Percentiles rank a stretch among this genome's conserved stretches.
These are phyloP conservation scores for Mus musculus DNA, from an alignment of 2,113 vertebrate genomes.

Conservation along the genomic window GRCm39 chr5:83214001-83214500, in stretches of 20 bases:
- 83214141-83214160: background rate
- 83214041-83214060: background rate
- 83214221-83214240: background rate
- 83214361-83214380: background rate
- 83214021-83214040: background rate
- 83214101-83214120: background rate
- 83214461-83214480: background rate
- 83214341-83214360: background rate
- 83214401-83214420: background rate
- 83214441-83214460: background rate
- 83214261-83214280: background rate
- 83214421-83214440: background rate
- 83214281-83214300: background rate
- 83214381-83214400: background rate
- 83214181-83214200: background rate
- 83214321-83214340: background rate
- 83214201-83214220: too few relatives aligned
- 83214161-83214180: background rate
- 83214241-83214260: background rate
- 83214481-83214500: background rate
- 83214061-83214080: background rate
- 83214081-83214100: background rate
- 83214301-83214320: too few relatives aligned
- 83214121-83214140: background rate
- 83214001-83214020: background rate